phyloP scores from a whole-genome alignment of 35 echinoderm and acorn worm species.

The Eucidaris tribuloides region DNA sequence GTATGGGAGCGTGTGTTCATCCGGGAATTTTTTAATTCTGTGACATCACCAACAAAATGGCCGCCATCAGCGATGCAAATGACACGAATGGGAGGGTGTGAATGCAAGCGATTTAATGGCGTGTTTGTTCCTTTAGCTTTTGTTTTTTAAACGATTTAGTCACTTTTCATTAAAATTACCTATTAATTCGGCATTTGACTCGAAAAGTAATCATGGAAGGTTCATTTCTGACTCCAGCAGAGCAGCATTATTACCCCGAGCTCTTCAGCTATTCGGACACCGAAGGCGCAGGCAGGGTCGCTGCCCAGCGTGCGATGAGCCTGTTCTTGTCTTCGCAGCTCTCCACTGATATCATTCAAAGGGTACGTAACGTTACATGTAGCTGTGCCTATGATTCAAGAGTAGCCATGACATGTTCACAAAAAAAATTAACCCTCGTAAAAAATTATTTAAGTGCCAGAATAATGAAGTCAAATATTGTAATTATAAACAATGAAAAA shows the following conservation, averaged over 20 bases:
- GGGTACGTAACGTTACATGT: constrained; percentile 35
- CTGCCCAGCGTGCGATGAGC: constrained; percentile 4
- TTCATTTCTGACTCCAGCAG: constrained; percentile 44
- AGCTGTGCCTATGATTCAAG: too few species aligned
- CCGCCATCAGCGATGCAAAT: constrained; percentile 23
- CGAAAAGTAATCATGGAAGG: constrained; percentile 39
- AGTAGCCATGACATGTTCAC: too few species aligned
- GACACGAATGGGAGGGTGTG: constrained; percentile 17
- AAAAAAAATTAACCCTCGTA: too few species aligned
- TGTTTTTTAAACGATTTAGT: not conserved
- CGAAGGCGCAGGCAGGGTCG: constrained; percentile 36
- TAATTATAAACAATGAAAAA: too few species aligned
- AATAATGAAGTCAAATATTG: too few species aligned
- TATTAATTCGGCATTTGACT: not conserved
- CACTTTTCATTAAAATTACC: not conserved
- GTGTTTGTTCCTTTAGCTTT: not conserved
- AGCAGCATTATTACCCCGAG: constrained; percentile 56
- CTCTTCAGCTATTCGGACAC: constrained; percentile 53
- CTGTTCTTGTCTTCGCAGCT: constrained; percentile 30
- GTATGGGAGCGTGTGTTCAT: too few species aligned
- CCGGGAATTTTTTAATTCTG: not conserved
- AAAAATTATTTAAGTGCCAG: too few species aligned
- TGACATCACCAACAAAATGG: constrained; percentile 25
- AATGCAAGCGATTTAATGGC: not conserved
- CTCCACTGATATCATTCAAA: constrained; percentile 27